Evolutionary conservation across 2,888 invertebrate species (phyloP), one percentile per base, ranked within the genome.

Genomic region (Leptogaster cylindrica): DNA sequence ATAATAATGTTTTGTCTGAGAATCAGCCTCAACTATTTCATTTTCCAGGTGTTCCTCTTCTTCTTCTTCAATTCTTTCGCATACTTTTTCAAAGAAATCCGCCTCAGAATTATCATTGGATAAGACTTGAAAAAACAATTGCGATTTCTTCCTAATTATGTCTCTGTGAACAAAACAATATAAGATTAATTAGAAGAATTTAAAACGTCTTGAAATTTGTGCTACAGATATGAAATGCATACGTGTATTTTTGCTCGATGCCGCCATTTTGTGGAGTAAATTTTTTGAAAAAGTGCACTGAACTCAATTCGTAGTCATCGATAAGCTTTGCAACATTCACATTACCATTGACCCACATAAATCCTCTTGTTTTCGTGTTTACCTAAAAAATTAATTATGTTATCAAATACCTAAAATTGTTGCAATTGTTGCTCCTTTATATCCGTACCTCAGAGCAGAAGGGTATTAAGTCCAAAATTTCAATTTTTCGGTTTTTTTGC

Each of bases 311-410:
- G 73, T 86, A 89, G 67, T 83, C 82, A 58, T 86, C 83, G 72
- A 86, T 86, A 36, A 89, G 76, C 0, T 83, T 74, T 23, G 85
- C 83, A 71, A 83, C 84, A 75, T 89, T 86, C 6, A 89, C 83
- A 36, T 78, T 79, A 2, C 83, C 83, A 73, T 86, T 88, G 0
- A 89, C 77, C 67, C 84, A 83, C 81, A 88, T 82, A 3, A 88
- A 83, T 0, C 87, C 88, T 1, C 85, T 84, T 0, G 87, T 85
- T 10, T 80, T 65, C 69, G 83, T 84, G 12, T 82, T 82, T 39
- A 80, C 77, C 84, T 84, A 71, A 46, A 65, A 64, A 14, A n/a
- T 2, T 31, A 5, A n/a, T n/a, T n/a, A n/a, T n/a, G 46, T 6
- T 4, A n/a, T 4, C 20, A 10, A 12, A 31, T 12, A 33, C 4